Evolutionary conservation across 2,888 invertebrate genomes (phyloP).

Genomic region (Dryococelus australis): DNA sequence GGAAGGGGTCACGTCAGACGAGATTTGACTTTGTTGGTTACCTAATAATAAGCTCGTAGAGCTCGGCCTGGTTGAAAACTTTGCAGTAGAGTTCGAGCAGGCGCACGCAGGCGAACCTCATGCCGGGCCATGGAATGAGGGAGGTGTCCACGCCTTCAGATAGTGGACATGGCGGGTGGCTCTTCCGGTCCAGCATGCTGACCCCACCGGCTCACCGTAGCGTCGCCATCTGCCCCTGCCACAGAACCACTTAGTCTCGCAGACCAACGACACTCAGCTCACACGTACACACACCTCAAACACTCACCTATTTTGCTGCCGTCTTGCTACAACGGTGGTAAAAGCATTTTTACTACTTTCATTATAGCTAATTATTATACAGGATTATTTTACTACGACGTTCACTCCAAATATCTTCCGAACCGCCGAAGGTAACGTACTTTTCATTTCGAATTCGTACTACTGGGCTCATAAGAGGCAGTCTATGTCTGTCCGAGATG

Average conservation of each 20-base stretch:
- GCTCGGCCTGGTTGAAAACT: slow-evolving; percentile 83
- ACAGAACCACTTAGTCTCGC: background rate
- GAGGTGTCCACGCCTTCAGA: slow-evolving; percentile 61
- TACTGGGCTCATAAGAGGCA: too few relatives aligned
- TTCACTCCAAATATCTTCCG: too few relatives aligned
- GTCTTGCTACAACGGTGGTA: too few relatives aligned
- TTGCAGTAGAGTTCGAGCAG: slow-evolving; percentile 87
- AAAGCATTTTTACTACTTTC: too few relatives aligned
- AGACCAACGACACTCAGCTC: background rate
- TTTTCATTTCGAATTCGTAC: too few relatives aligned
- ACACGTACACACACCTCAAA: too few relatives aligned
- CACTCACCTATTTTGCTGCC: too few relatives aligned
- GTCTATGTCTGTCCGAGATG: too few relatives aligned
- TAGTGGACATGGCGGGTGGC: slow-evolving; percentile 56
- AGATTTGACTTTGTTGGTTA: slow-evolving; percentile 57
- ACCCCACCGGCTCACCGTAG: slow-evolving; percentile 40
- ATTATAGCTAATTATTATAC: too few relatives aligned
- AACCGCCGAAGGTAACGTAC: too few relatives aligned
- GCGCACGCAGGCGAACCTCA: slow-evolving; percentile 83
- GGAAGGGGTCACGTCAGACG: background rate
- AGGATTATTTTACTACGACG: too few relatives aligned
- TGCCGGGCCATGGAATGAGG: slow-evolving; percentile 79
- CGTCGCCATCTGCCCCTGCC: slow-evolving; percentile 35
- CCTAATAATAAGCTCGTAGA: slow-evolving; percentile 81
- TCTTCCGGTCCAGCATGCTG: slow-evolving; percentile 41